phyloP scores from a whole-genome alignment of 2,113 vertebrate species.

The Pithys albifrons region DNA sequence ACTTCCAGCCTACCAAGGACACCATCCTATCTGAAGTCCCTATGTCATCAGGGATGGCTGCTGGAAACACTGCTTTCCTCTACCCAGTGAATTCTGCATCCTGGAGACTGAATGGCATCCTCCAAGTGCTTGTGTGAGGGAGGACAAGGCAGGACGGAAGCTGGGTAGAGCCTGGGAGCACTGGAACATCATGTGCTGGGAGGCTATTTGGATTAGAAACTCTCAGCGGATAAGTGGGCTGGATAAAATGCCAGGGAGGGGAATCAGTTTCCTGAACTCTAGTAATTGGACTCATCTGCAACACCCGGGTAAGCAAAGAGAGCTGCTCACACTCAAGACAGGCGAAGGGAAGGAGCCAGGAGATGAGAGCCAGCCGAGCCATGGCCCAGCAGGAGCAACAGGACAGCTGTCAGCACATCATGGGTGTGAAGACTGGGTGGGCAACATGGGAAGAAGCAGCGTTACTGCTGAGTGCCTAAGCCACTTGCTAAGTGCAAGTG shows the following conservation, averaged over 20 bases:
- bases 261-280: slow-evolving; percentile 52
- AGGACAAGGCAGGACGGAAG: not conserved
- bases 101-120: not conserved
- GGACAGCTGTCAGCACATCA: not conserved
- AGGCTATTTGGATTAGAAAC: slow-evolving; percentile 62
- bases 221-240: slow-evolving; percentile 13
- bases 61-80: not conserved
- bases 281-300: slow-evolving; percentile 34
- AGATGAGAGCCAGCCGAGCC: not conserved
- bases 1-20: not conserved
- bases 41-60: not conserved
- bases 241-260: slow-evolving; percentile 53
- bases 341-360: not conserved
- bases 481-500: not conserved
- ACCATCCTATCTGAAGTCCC: not conserved
- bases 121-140: not conserved
- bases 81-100: not conserved
- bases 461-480: not conserved
- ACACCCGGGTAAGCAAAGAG: not conserved
- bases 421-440: fast-evolving
- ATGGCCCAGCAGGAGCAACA: not conserved
- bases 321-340: not conserved
- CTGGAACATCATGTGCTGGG: slow-evolving; percentile 52
- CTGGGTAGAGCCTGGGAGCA: not conserved
- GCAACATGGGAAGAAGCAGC: not conserved